A percentile compares a stretch with the other conserved stretches of the same genome.
These are phyloP conservation scores for Amblyjoppa proteus DNA, from an alignment of 2,888 invertebrate genomes.

Conservation along the genomic window DNA sequence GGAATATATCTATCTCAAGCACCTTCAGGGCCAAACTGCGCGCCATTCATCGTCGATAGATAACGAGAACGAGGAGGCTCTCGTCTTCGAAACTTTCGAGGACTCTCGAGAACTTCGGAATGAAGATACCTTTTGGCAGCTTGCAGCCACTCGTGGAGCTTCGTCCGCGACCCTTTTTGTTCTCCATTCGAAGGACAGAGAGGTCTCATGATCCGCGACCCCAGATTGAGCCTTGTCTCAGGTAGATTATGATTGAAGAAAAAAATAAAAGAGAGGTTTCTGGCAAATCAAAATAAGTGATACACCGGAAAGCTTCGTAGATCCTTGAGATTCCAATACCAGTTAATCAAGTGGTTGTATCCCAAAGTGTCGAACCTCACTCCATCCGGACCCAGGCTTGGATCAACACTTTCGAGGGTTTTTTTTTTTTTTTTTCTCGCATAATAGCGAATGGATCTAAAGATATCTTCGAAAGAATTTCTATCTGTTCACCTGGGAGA, in stretches of 20 bases:
- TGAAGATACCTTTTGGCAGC: constrained; percentile 8
- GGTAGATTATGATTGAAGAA: background rate
- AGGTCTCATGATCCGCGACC: constrained; percentile 14
- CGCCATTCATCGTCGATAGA: constrained; percentile 28
- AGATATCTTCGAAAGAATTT: constrained; percentile 22
- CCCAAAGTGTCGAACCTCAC: constrained; percentile 19
- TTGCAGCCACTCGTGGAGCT: background rate
- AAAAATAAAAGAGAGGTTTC: constrained; percentile 1
- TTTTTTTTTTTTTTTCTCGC: background rate
- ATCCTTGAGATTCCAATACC: background rate
- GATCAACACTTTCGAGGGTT: background rate
- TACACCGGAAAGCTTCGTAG: constrained; percentile 23
- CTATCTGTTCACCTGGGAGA: constrained; percentile 1
- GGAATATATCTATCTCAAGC: constrained; percentile 26
- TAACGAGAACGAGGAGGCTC: constrained; percentile 27
- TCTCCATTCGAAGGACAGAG: constrained; percentile 15
- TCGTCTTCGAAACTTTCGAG: constrained; percentile 4
- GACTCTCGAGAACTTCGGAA: constrained; percentile 22
- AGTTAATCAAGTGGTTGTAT: constrained; percentile 26
- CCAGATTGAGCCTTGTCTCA: background rate
- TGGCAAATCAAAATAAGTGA: constrained; percentile 46
- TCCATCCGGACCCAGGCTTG: constrained; percentile 13
- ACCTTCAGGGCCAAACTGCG: constrained; percentile 10
- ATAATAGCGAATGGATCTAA: constrained; percentile 3
- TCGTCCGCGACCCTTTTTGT: constrained; percentile 16